Evolutionary conservation across 2,113 vertebrate species (phyloP).

Genomic region (Panthera uncia): DNA sequence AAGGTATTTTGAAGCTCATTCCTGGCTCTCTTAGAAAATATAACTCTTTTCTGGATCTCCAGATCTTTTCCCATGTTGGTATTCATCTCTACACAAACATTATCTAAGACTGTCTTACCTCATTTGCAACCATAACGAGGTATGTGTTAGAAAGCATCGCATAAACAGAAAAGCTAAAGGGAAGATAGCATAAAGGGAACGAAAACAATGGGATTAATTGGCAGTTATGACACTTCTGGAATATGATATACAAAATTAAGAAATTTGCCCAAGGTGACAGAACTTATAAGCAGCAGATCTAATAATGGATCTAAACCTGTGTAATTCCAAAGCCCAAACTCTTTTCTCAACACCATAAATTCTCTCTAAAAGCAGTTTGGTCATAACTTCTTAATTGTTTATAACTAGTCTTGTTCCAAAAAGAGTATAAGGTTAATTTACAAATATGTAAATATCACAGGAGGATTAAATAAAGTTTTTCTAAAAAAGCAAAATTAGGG

Average conservation of each 20-base stretch:
- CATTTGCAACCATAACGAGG: not conserved
- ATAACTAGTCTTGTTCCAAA: not conserved
- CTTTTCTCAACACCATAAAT: not conserved
- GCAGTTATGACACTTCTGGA: not conserved
- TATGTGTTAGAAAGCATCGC: not conserved
- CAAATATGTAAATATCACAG: not conserved
- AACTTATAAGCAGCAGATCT: not conserved
- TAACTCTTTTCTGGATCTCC: not conserved
- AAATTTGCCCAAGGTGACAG: not conserved
- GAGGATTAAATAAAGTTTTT: not conserved
- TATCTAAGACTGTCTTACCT: not conserved
- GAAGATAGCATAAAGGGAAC: not conserved
- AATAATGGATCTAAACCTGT: not conserved
- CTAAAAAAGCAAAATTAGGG: not conserved
- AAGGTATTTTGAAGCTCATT: not conserved
- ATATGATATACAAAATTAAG: not conserved
- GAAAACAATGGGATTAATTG: not conserved
- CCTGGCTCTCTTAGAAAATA: not conserved
- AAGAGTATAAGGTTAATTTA: not conserved
- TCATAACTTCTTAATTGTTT: not conserved
- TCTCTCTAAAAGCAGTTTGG: not conserved
- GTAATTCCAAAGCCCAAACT: not conserved
- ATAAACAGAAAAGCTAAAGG: not conserved
- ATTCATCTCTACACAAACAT: slow-evolving; percentile 7
- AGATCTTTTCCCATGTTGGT: not conserved